These are phyloP conservation scores for Rhogogaster chlorosoma DNA, from an alignment of 2,888 invertebrate genomes.

Conservation along the genomic window DNA sequence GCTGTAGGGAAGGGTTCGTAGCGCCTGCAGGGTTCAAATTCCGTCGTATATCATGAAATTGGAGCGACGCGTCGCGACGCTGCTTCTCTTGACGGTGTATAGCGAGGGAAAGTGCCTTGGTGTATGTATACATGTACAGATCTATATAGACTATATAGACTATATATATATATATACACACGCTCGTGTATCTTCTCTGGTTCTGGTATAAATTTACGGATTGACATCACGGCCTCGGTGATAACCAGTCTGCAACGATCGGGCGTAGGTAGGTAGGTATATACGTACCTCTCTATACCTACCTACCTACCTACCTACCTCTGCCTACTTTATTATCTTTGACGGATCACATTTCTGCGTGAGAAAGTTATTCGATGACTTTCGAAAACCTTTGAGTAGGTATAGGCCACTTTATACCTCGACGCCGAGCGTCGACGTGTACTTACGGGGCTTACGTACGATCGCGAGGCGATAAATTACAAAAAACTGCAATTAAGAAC, in stretches of 20 bases:
- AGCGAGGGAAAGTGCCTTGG: not conserved
- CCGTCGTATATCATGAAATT: slow-evolving; percentile 47
- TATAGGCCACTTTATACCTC: too few relatives aligned
- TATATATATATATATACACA: not conserved
- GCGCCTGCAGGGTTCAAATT: slow-evolving; percentile 32
- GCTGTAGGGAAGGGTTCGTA: slow-evolving; percentile 13
- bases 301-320: not conserved
- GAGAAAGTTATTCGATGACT: slow-evolving; percentile 46
- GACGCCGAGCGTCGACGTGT: too few relatives aligned
- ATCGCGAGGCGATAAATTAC: not conserved
- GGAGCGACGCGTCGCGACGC: slow-evolving; percentile 22
- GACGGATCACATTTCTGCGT: slow-evolving; percentile 40
- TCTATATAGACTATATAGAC: too few relatives aligned
- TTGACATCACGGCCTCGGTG: slow-evolving; percentile 1
- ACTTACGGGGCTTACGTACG: not conserved
- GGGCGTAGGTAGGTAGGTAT: not conserved
- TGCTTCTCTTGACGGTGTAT: not conserved
- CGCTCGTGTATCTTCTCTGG: not conserved
- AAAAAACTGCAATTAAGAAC: not conserved
- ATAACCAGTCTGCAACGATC: slow-evolving; percentile 16
- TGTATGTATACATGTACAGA: not conserved
- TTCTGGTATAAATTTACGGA: slow-evolving; percentile 37
- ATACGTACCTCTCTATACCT: not conserved
- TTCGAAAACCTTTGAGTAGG: slow-evolving; percentile 11
- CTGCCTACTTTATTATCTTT: slow-evolving; percentile 9